Base-by-base conservation (phyloP, 2,797 vertebrate genomes). In the Amazona finschi region DNA sequence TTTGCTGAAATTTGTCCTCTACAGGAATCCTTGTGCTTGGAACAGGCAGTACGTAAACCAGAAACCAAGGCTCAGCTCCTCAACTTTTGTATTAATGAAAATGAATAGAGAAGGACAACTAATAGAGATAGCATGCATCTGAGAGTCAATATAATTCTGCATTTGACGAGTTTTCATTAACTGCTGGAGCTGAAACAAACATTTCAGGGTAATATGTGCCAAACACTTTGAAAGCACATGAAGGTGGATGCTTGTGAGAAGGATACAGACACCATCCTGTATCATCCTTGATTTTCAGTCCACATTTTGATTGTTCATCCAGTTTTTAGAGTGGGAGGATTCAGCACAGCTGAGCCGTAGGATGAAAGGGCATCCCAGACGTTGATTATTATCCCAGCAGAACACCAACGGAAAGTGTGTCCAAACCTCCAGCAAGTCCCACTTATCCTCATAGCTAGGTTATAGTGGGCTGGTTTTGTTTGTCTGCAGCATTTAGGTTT, bases 111-210 rank as follows among this genome's bases (percentile, higher is more conserved):
- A 52, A 91, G 49, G 84, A 55, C 70, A 57, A 39, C 66, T 84
- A 71, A 49, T 24, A 49, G 58, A 85, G 50, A 25, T 30, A 49
- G 24, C 14, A 55, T 81, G 60, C 70, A 60, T 41, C 53, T 85
- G 87, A 76, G 31, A 76, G 61, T 84, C 83, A 74, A 3, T 93
- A 55, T 89, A 90, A 84, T 89, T 77, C 11, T 66, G 50, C 73
- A 71, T 95, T 95, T 95, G 85, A 92, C 85, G 85, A 89, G 65
- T 95, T 93, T 93, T 89, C 92, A 76, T 89, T 79, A 67, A 62
- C 52, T 83, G 72, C 39, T 5, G 1, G 61, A 91, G 80, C 66
- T 66, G 57, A 85, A 90, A 52, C 41, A 90, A 94, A 83, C 9
- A 66, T 89, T 92, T 78, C 0, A 4, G 47, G 33, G 69, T 33